Conservation (phyloP, 2,113 vertebrate genomes). For the Pterocles orientalis region DNA sequence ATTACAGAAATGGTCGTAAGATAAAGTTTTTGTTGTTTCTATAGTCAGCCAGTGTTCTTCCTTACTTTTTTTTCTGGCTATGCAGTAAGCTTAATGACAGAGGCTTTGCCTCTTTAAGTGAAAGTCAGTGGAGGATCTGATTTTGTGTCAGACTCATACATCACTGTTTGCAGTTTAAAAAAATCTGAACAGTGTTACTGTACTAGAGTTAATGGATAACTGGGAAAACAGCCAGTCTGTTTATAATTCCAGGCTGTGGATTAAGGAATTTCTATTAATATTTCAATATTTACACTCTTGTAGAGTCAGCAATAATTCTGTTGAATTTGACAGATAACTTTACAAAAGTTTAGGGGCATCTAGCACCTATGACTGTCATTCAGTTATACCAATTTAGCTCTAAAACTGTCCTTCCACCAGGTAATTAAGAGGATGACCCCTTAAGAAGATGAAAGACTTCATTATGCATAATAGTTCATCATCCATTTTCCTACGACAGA, state of each 20-base stretch:
- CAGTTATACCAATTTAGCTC: neutral
- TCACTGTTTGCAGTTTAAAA: neutral
- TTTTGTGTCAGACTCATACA: neutral
- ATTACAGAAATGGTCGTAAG: neutral
- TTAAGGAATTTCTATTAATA: slow-evolving; percentile 2
- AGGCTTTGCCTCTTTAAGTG: neutral
- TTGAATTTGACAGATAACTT: neutral
- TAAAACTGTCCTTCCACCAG: neutral
- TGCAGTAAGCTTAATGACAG: neutral
- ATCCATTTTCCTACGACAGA: neutral
- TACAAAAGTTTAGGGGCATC: neutral
- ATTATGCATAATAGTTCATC: neutral
- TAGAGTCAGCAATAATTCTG: neutral
- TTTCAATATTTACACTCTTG: neutral
- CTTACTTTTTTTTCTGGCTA: neutral
- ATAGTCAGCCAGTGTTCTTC: neutral
- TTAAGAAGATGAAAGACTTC: neutral
- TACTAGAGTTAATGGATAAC: neutral
- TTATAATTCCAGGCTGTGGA: neutral
- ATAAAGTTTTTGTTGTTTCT: neutral
- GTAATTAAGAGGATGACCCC: neutral
- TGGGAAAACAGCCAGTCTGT: slow-evolving; percentile 24
- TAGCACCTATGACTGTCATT: neutral
- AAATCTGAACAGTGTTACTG: neutral
- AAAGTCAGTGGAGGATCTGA: neutral